Conservation (phyloP, 2,797 vertebrate genomes). For the Hoplostethus mediterraneus region DNA sequence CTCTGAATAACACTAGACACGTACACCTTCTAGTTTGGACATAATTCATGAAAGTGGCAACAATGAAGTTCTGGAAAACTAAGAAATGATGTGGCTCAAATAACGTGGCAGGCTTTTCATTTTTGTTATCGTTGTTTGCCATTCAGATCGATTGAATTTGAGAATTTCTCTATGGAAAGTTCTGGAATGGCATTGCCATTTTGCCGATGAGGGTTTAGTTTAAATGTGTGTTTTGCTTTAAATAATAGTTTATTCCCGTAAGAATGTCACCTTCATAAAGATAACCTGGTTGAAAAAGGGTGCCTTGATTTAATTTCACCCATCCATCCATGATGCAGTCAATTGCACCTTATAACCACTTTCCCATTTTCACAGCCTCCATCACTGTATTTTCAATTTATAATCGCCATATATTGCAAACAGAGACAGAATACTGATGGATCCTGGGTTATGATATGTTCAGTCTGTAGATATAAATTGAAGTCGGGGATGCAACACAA, state of each 20-base stretch:
- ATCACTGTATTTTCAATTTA: slow-evolving; percentile 38
- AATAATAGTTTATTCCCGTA: too few relatives aligned
- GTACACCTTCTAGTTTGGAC: neutral
- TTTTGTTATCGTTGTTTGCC: too few relatives aligned
- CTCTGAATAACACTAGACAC: neutral
- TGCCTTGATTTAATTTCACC: slow-evolving; percentile 4
- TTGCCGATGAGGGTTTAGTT: neutral
- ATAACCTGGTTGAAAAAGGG: too few relatives aligned
- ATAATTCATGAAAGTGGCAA: neutral
- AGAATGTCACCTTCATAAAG: too few relatives aligned
- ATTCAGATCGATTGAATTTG: too few relatives aligned
- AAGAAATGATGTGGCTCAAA: too few relatives aligned
- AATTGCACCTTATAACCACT: slow-evolving; percentile 5
- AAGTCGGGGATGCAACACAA: neutral
- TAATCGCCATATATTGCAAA: slow-evolving; percentile 23
- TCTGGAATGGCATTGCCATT: neutral
- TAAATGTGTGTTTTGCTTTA: neutral
- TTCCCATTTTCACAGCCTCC: neutral
- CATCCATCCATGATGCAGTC: neutral
- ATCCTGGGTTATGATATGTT: neutral
- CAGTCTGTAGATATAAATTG: slow-evolving; percentile 3
- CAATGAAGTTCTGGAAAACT: too few relatives aligned
- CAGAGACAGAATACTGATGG: slow-evolving; percentile 19
- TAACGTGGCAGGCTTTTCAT: too few relatives aligned
- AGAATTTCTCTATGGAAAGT: too few relatives aligned